Evolutionary conservation across 2,113 vertebrate species (phyloP), one percentile per base, ranked within the genome.

Genomic region (Myrmecobius fasciatus): DNA sequence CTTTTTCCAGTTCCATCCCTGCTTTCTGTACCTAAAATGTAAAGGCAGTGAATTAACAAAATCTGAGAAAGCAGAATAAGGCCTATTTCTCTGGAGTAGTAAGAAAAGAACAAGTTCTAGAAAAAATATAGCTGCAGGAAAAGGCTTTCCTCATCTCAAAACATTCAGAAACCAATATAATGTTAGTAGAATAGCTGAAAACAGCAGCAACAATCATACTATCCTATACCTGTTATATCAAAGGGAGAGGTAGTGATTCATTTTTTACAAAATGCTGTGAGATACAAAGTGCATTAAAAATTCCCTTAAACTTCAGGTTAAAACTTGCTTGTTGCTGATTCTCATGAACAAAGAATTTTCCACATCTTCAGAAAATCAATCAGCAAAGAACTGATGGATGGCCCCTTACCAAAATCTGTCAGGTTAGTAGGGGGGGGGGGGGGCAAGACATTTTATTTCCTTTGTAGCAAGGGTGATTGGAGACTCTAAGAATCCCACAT

Each of bases 1-100:
- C 97, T 97, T 96, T 97, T 96, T 98, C 96, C 53, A 91, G 93
- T 95, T 97, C 98, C 98, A 98, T 98, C 96, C 97, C 97, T 97
- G 97, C 96, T 97, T 97, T 95, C 96, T 97, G 95, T 96, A 97
- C 97, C 98, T 98, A 96, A 92, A 94, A 96, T 26, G 56, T 91
- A 97, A 95, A 97, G 36, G 89, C 94, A 91, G 47, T 97, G 91
- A 96, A 90, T 92, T 89, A 75, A 90, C 89, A 96, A 94, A 94
- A 89, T 52, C 54, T 60, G 91, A 53, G 89, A 7, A 88, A 25
- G 6, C 1, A 51, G 4, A 94, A 53, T 83, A 52, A 96, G 91
- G 54, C 25, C 12, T 0, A 9, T 14, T 53, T 94, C 95, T n/a
- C 51, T 9, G 94, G 94, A 96, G 89, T 67, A 25, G 92, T 67